Conservation (phyloP, 2,888 invertebrate genomes). For the Argyresthia goedartella region DNA sequence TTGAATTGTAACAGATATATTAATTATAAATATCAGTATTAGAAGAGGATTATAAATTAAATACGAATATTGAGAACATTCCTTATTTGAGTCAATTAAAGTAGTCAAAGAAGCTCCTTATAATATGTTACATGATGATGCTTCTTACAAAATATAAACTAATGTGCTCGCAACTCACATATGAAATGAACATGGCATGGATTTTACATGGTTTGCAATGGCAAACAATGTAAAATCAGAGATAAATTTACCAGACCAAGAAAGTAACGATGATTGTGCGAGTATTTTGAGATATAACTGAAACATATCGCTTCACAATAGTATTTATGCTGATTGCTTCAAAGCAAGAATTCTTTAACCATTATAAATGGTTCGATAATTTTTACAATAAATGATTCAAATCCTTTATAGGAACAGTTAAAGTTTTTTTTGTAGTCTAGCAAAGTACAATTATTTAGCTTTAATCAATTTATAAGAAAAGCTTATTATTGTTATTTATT, state of each 20-base stretch:
- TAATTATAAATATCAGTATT: conserved; percentile 23
- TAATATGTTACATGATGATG: conserved; percentile 32
- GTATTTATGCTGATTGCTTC: conserved; percentile 5
- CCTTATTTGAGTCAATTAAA: conserved; percentile 69
- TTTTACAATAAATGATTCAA: not conserved
- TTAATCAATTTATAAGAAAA: conserved; percentile 13
- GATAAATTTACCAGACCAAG: not conserved
- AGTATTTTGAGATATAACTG: not conserved
- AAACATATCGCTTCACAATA: not conserved
- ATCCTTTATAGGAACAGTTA: not conserved
- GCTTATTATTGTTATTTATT: not conserved
- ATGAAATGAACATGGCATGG: too few species aligned
- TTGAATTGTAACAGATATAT: conserved; percentile 26
- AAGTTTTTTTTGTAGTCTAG: not conserved
- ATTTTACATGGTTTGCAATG: too few species aligned
- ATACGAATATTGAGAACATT: conserved; percentile 44
- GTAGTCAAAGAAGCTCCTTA: conserved; percentile 36
- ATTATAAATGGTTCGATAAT: conserved; percentile 2
- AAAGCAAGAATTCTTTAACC: conserved; percentile 4
- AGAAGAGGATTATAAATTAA: not conserved
- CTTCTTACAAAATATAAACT: conserved; percentile 19
- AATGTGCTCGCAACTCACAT: not conserved
- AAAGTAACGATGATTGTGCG: not conserved
- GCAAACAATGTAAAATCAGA: not conserved
- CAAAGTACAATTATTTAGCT: conserved; percentile 14